Percentiles rank a stretch among this genome's conserved stretches.
phyloP scores from a whole-genome alignment of 2,888 invertebrate species.

The Phaedon cochleariae region DNA sequence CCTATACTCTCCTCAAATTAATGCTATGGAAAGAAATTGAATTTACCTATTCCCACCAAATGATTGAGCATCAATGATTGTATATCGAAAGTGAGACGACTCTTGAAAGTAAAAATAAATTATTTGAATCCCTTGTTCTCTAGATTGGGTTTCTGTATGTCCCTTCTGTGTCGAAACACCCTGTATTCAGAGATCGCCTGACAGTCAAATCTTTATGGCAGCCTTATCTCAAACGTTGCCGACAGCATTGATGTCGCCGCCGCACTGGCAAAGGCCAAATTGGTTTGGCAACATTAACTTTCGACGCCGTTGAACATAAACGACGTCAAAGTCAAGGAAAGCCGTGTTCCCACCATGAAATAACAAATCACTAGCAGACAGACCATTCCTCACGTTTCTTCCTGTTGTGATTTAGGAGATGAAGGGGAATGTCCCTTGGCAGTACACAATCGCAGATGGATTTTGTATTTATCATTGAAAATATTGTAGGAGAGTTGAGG shows the following conservation, averaged over 20 bases:
- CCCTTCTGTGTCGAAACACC: too few relatives aligned
- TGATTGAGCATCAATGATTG: too few relatives aligned
- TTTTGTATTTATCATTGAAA: too few relatives aligned
- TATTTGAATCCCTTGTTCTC: too few relatives aligned
- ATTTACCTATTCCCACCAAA: too few relatives aligned
- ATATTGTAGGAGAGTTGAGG: too few relatives aligned
- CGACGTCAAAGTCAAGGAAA: slow-evolving; percentile 15
- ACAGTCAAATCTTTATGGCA: slow-evolving; percentile 11
- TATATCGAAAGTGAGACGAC: too few relatives aligned
- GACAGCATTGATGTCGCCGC: slow-evolving; percentile 26
- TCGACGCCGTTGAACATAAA: slow-evolving; percentile 20
- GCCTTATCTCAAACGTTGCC: slow-evolving; percentile 20
- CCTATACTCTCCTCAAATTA: too few relatives aligned
- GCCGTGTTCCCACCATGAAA: slow-evolving; percentile 17
- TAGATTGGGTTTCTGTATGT: too few relatives aligned
- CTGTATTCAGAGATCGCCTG: too few relatives aligned
- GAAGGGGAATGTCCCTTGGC: background rate
- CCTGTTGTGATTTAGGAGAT: slow-evolving; percentile 7
- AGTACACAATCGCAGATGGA: background rate
- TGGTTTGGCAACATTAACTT: slow-evolving; percentile 29
- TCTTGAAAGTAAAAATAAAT: too few relatives aligned
- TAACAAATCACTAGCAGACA: slow-evolving; percentile 16
- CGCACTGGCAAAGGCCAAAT: slow-evolving; percentile 20
- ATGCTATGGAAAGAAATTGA: too few relatives aligned
- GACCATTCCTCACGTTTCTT: slow-evolving; percentile 14